Percentiles rank a stretch among this genome's conserved stretches.
phyloP scores from a whole-genome alignment of 2,888 invertebrate genomes.

The Teinopalpus imperialis region DNA sequence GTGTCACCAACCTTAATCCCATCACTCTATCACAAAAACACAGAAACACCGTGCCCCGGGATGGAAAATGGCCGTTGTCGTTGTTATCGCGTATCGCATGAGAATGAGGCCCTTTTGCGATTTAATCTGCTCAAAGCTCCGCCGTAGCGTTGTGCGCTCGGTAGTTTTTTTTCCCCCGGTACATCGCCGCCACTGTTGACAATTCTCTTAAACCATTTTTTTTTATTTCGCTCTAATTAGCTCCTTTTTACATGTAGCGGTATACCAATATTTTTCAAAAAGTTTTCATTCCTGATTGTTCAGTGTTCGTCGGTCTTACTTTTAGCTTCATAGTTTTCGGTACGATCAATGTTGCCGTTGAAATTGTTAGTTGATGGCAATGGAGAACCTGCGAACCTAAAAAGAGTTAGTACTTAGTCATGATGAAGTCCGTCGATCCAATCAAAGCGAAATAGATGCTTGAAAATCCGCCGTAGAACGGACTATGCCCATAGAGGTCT shows the following conservation, averaged over 20 bases:
- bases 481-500: too few relatives aligned
- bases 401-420: too few relatives aligned
- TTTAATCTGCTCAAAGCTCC: slow-evolving; percentile 58
- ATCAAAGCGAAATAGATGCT: too few relatives aligned
- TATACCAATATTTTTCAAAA: background rate
- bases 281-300: too few relatives aligned
- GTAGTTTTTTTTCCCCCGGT: slow-evolving; percentile 43
- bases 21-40: slow-evolving; percentile 38
- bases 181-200: slow-evolving; percentile 33
- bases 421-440: too few relatives aligned
- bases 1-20: slow-evolving; percentile 11
- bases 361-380: too few relatives aligned
- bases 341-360: too few relatives aligned
- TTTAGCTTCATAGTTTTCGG: too few relatives aligned
- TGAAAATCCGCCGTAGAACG: too few relatives aligned
- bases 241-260: background rate
- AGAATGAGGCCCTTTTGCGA: slow-evolving; percentile 55
- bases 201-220: slow-evolving; percentile 24
- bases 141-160: slow-evolving; percentile 43
- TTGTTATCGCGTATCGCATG: slow-evolving; percentile 52
- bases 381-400: too few relatives aligned
- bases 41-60: slow-evolving; percentile 39
- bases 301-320: too few relatives aligned
- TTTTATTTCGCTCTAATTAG: slow-evolving; percentile 33
- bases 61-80: slow-evolving; percentile 44